Evolutionary conservation across 2,888 invertebrate species (phyloP).

Genomic region (Plebejus anna): DNA sequence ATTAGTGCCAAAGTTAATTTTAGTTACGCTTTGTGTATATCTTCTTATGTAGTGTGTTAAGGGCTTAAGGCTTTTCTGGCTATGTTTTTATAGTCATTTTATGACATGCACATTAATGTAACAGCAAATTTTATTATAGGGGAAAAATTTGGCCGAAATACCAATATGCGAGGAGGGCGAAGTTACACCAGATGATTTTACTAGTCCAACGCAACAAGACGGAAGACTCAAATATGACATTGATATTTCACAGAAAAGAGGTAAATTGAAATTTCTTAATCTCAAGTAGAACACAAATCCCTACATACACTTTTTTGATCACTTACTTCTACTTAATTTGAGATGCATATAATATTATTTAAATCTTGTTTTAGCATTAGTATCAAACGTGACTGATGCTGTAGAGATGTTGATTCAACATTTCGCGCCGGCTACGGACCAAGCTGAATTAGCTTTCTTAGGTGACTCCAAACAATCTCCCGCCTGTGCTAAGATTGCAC

Average conservation of each 20-base stretch:
- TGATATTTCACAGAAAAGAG: constrained; percentile 82
- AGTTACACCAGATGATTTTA: constrained; percentile 80
- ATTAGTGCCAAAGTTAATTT: not conserved
- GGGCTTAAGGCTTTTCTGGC: constrained; percentile 10
- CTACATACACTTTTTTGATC: no score
- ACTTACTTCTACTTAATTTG: no score
- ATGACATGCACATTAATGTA: constrained; percentile 33
- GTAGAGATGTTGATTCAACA: constrained; percentile 87
- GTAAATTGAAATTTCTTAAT: constrained; percentile 45
- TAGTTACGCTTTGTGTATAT: constrained; percentile 5
- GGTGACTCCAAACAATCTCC: constrained; percentile 82
- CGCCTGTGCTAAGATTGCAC: constrained; percentile 85
- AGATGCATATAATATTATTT: not conserved
- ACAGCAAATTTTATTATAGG: constrained; percentile 53
- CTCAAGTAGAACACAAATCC: not conserved
- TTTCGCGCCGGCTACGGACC: constrained; percentile 83
- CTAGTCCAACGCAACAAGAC: constrained; percentile 71
- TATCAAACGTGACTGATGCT: constrained; percentile 86
- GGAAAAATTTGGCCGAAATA: constrained; percentile 80
- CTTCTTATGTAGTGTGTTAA: not conserved
- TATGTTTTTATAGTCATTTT: constrained; percentile 15
- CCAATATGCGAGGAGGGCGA: constrained; percentile 84
- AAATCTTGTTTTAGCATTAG: constrained; percentile 73
- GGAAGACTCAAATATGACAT: constrained; percentile 68
- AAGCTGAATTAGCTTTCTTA: constrained; percentile 79